A percentile compares a stretch with the other conserved stretches of the same genome.
phyloP scores from a whole-genome alignment of 2,797 vertebrate species.

The Toxotes lorentzi region DNA sequence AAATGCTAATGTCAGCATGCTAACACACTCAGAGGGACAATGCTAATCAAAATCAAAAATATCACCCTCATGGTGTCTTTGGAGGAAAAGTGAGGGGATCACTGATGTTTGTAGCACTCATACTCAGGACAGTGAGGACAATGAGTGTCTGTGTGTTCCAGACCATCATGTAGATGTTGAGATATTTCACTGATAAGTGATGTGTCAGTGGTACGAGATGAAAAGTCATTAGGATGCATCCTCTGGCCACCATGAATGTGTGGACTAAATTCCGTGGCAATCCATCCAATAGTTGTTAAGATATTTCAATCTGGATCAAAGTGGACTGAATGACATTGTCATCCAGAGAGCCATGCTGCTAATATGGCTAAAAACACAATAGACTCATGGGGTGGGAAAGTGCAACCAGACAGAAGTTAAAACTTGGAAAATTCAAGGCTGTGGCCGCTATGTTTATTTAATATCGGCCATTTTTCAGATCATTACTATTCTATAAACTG shows the following conservation, averaged over 20 bases:
- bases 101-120: not conserved
- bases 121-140: not conserved
- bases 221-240: slow-evolving; percentile 3
- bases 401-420: slow-evolving; percentile 53
- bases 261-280: slow-evolving; percentile 7
- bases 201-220: not conserved
- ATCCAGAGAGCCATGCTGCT: slow-evolving; percentile 22
- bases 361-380: slow-evolving; percentile 40
- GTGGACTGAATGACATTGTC: slow-evolving; percentile 8
- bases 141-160: not conserved
- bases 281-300: slow-evolving; percentile 5
- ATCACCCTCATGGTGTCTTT: not conserved
- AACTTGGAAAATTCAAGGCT: slow-evolving; percentile 54
- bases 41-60: slow-evolving; percentile 7
- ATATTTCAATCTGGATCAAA: slow-evolving; percentile 23
- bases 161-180: not conserved
- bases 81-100: not conserved
- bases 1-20: no score
- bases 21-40: no score
- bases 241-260: not conserved
- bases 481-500: slow-evolving; percentile 65
- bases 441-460: slow-evolving; percentile 63
- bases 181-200: slow-evolving; percentile 15
- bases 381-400: slow-evolving; percentile 53
- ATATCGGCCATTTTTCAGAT: slow-evolving; percentile 67